Percentiles rank a stretch among this genome's conserved stretches.
phyloP scores from a whole-genome alignment of 2,888 invertebrate species.

The Hybos culiciformis region DNA sequence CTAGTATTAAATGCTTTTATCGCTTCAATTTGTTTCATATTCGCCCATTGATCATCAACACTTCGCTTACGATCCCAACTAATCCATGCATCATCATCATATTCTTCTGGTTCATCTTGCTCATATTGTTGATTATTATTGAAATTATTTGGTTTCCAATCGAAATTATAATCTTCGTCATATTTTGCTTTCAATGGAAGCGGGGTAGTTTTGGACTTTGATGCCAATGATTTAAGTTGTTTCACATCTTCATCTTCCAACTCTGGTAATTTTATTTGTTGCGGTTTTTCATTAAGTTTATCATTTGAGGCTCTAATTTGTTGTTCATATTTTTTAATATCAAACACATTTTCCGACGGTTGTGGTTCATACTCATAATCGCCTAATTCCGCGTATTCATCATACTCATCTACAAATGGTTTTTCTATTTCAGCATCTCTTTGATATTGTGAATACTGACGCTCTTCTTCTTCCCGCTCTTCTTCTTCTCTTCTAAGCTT shows the following conservation, averaged over 20 bases:
- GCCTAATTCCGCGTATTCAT: slow-evolving; percentile 31
- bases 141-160: neutral
- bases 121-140: slow-evolving; percentile 2
- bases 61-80: slow-evolving; percentile 38
- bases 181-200: neutral
- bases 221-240: slow-evolving; percentile 47
- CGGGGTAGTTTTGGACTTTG: neutral
- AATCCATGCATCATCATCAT: slow-evolving; percentile 36
- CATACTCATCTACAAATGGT: slow-evolving; percentile 39
- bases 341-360: slow-evolving; percentile 11
- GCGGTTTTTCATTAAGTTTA: slow-evolving; percentile 2
- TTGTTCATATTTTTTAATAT: slow-evolving; percentile 14
- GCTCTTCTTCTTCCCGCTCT: slow-evolving; percentile 28
- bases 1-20: slow-evolving; percentile 13
- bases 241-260: slow-evolving; percentile 51
- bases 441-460: slow-evolving; percentile 7
- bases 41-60: neutral
- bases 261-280: slow-evolving; percentile 18
- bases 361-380: slow-evolving; percentile 17
- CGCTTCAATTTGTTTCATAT: slow-evolving; percentile 10
- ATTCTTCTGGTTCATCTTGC: slow-evolving; percentile 16
- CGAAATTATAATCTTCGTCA: neutral
- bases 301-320: slow-evolving; percentile 4
- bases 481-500: slow-evolving; percentile 24
- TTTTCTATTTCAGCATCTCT: slow-evolving; percentile 5